phyloP scores from a whole-genome alignment of 2,113 vertebrate species.

The Chloroceryle aenea region DNA sequence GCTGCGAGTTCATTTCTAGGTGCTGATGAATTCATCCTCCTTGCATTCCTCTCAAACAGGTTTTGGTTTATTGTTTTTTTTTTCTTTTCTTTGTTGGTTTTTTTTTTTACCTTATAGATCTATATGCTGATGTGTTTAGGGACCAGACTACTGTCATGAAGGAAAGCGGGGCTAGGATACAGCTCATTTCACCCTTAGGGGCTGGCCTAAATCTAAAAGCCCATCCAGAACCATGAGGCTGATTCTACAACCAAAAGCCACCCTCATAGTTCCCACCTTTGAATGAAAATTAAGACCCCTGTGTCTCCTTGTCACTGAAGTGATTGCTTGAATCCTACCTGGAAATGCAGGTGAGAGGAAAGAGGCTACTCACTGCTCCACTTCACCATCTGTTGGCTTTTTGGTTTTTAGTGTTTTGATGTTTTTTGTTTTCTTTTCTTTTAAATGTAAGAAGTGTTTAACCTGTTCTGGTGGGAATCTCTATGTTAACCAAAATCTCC shows the following conservation, averaged over 20 bases:
- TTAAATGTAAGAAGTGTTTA: background rate
- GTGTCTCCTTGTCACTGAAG: background rate
- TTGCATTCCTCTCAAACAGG: background rate
- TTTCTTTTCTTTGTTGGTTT: background rate
- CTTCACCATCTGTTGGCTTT: background rate
- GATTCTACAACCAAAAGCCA: background rate
- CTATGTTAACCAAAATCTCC: background rate
- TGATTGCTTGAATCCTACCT: background rate
- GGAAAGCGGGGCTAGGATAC: background rate
- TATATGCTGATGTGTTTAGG: background rate
- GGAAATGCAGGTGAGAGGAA: background rate
- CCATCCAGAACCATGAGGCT: background rate
- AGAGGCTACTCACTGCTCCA: background rate
- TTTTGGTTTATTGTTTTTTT: background rate
- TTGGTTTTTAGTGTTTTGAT: too few species aligned
- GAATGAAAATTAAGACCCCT: background rate
- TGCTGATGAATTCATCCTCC: slow-evolving; percentile 1
- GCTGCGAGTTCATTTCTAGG: slow-evolving; percentile 43
- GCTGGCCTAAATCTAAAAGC: background rate
- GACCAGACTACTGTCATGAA: background rate
- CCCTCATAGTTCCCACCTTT: background rate
- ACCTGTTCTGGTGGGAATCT: background rate
- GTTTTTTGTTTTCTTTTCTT: background rate
- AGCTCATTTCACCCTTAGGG: background rate
- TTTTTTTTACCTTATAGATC: background rate